phyloP scores from a whole-genome alignment of 2,888 invertebrate genomes.

The Orgyia antiqua region DNA sequence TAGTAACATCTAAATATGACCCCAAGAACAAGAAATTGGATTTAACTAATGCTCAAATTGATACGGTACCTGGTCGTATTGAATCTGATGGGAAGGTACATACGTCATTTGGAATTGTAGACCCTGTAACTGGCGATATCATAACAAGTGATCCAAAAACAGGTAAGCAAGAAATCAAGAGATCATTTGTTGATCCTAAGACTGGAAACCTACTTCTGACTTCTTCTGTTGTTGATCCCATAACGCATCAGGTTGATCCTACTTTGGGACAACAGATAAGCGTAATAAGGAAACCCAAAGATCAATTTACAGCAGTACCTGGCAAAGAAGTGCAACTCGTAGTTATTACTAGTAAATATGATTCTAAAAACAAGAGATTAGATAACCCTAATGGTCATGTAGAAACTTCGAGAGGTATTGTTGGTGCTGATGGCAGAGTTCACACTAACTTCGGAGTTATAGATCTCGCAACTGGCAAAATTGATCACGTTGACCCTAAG shows the following conservation, averaged over 20 bases:
- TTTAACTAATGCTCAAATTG: slow-evolving; percentile 61
- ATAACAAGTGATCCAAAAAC: slow-evolving; percentile 75
- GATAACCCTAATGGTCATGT: slow-evolving; percentile 71
- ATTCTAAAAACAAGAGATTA: slow-evolving; percentile 69
- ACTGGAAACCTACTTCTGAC: slow-evolving; percentile 74
- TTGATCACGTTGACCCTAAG: slow-evolving; percentile 69
- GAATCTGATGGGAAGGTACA: slow-evolving; percentile 68
- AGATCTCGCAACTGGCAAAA: slow-evolving; percentile 73
- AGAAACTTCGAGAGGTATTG: slow-evolving; percentile 64
- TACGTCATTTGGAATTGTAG: slow-evolving; percentile 75
- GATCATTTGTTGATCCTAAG: slow-evolving; percentile 79
- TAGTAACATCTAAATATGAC: slow-evolving; percentile 75
- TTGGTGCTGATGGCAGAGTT: slow-evolving; percentile 58
- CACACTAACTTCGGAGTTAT: slow-evolving; percentile 73
- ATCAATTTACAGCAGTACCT: slow-evolving; percentile 45
- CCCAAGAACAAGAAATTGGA: slow-evolving; percentile 60
- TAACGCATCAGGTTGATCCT: slow-evolving; percentile 68
- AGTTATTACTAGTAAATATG: slow-evolving; percentile 73
- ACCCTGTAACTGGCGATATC: slow-evolving; percentile 74
- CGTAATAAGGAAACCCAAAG: slow-evolving; percentile 44
- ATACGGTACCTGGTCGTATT: slow-evolving; percentile 46
- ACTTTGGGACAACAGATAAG: slow-evolving; percentile 72
- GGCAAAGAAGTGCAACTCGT: slow-evolving; percentile 65
- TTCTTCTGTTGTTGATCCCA: slow-evolving; percentile 74
- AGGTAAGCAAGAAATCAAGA: slow-evolving; percentile 77